Evolutionary conservation across 2,888 invertebrate species (phyloP), one percentile per base, ranked within the genome.

Genomic region (Cephus sareptanus): DNA sequence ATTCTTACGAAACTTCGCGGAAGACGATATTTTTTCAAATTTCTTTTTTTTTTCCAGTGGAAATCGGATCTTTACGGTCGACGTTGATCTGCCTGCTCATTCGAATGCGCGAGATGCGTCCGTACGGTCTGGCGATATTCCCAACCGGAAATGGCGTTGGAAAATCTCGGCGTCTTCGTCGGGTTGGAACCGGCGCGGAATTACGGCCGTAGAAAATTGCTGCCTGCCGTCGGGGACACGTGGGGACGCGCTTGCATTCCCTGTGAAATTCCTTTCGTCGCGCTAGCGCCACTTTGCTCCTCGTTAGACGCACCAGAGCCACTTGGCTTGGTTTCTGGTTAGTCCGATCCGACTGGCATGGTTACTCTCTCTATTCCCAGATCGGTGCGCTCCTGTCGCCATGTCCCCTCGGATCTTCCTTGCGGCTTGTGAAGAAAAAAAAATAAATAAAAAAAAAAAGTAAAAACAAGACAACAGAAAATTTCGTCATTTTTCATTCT

Each of bases 71-170:
- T 40, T 4, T 23, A 6, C 23, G 6, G 6, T 15, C 23, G 40
- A 40, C 40, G 15, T 23, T 15, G 4, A 56, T 23, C 15, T 23
- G 23, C 23, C 9, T 56, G 56, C 23, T 56, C 56, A 2, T 56
- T 23, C 56, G 23, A 56, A 56, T 23, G 56, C 56, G 23, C 34
- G 15, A 15, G 74, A 56, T 69, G 34, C 33, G 34, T 73, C 34
- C n/a, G 9, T 68, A 31, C 69, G 33, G 34, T 74, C 74, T 77
- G 77, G 77, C 77, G 73, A 69, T 69, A 37, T 77, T 77, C 77
- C 77, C 77, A 77, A 73, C 73, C 74, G 77, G 77, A 77, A 77
- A 31, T 40, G 12, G 15, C 15, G 13, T 34, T 30, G 71, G 23
- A 56, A 2, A 56, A 56, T 56, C 56, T 56, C 56, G 23, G 9